A percentile compares a stretch with the other conserved stretches of the same genome.
These are phyloP conservation scores for Trissoscelio sp. DNA, from an alignment of 2,888 invertebrate species.

Conservation along the genomic window DNA sequence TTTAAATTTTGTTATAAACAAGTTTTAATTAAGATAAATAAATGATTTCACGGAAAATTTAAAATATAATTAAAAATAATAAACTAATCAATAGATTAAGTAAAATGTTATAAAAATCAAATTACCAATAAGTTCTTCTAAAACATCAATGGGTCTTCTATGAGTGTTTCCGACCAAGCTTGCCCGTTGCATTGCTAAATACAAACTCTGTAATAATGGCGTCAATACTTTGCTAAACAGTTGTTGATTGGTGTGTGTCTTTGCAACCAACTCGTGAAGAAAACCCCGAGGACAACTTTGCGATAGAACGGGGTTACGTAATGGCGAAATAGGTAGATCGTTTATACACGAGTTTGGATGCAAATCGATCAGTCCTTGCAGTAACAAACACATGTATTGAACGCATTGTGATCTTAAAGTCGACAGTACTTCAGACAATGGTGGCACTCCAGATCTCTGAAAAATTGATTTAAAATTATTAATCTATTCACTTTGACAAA, in stretches of 20 bases:
- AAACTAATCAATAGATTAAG: too few species aligned
- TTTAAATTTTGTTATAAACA: too few species aligned
- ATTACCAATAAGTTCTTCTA: conserved; percentile 88
- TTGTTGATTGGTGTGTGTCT: conserved; percentile 86
- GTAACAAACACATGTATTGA: conserved; percentile 85
- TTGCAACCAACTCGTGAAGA: conserved; percentile 87
- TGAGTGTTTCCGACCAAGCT: conserved; percentile 89
- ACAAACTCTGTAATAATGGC: conserved; percentile 89
- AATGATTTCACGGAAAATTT: too few species aligned
- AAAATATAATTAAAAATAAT: too few species aligned
- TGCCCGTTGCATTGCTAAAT: conserved; percentile 87
- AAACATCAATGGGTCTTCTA: conserved; percentile 88
- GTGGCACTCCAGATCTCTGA: conserved; percentile 89
- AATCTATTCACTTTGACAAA: too few species aligned
- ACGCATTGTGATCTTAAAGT: conserved; percentile 86
- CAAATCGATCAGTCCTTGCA: conserved; percentile 84
- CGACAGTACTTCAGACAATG: conserved; percentile 88
- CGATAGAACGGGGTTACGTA: conserved; percentile 88
- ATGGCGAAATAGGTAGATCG: conserved; percentile 86
- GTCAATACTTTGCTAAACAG: conserved; percentile 86
- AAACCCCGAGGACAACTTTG: conserved; percentile 90
- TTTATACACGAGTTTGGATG: conserved; percentile 64
- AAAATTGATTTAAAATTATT: too few species aligned
- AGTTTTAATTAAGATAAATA: too few species aligned
- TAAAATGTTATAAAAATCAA: too few species aligned